Evolutionary conservation across 1,140 invertebrate genomes (phyloP).

Genomic region (Leptinotarsa undecemlineata): DNA sequence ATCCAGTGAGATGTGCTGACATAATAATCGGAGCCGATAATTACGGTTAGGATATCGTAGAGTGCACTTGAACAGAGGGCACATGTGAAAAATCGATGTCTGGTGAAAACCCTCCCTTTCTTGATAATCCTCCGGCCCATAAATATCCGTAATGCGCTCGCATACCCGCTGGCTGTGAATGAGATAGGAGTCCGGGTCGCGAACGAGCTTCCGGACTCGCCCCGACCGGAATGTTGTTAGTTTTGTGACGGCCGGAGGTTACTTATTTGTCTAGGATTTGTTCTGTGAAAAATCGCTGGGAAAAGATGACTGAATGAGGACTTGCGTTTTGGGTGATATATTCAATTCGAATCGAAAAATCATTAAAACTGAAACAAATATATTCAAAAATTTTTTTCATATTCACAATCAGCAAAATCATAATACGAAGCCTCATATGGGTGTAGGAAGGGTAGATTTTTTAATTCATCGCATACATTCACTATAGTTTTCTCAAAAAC

Average conservation of each 20-base stretch:
- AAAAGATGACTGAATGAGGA: neutral
- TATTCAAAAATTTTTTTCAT: too few relatives aligned
- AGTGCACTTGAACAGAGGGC: conserved; percentile 44
- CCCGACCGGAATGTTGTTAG: conserved; percentile 25
- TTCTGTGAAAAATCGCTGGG: neutral
- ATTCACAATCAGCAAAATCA: too few relatives aligned
- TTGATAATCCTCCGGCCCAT: conserved; percentile 50
- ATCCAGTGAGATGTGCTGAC: conserved; percentile 10
- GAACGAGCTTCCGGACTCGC: conserved; percentile 24
- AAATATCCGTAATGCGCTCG: conserved; percentile 55
- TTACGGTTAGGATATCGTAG: conserved; percentile 38
- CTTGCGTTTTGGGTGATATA: too few relatives aligned
- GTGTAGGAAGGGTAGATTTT: too few relatives aligned
- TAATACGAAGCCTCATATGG: too few relatives aligned
- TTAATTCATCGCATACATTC: too few relatives aligned
- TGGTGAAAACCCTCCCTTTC: conserved; percentile 48
- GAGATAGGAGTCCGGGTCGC: conserved; percentile 45
- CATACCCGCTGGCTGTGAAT: conserved; percentile 54
- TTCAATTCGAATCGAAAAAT: too few relatives aligned
- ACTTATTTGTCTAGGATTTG: conserved; percentile 14
- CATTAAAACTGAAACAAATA: too few relatives aligned
- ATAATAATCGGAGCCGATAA: conserved; percentile 33
- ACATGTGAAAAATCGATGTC: conserved; percentile 54
- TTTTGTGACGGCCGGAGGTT: neutral
- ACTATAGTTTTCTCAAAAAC: too few relatives aligned